A percentile compares a stretch with the other conserved stretches of the same genome.
phyloP scores from a whole-genome alignment of 2,888 invertebrate species.

The Cantharis rufa region DNA sequence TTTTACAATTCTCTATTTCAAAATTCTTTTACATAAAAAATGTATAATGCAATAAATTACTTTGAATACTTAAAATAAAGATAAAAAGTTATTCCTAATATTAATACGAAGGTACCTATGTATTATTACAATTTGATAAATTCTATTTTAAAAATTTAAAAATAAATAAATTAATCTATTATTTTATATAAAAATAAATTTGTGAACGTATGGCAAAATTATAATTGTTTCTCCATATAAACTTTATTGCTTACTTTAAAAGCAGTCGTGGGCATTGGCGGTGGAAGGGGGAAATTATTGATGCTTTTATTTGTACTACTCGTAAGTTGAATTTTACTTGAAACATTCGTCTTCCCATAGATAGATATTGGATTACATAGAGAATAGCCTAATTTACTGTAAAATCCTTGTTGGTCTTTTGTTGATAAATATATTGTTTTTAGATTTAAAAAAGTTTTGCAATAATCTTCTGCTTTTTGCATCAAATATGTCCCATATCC shows the following conservation, averaged over 20 bases:
- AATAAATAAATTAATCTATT: too few species aligned
- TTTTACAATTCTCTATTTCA: too few species aligned
- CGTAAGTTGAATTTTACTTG: not conserved
- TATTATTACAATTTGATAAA: too few species aligned
- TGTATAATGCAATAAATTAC: too few species aligned
- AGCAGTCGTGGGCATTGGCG: conserved; percentile 49
- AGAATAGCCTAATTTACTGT: conserved; percentile 72
- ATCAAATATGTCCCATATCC: conserved; percentile 78
- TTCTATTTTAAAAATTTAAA: too few species aligned
- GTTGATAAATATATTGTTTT: conserved; percentile 71
- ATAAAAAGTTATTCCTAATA: too few species aligned
- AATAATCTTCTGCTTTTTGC: conserved; percentile 75
- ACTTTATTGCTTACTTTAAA: conserved; percentile 36
- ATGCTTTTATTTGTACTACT: conserved; percentile 15
- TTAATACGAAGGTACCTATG: too few species aligned
- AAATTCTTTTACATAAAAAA: too few species aligned
- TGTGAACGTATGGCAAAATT: too few species aligned
- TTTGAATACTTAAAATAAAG: too few species aligned
- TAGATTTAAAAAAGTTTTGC: conserved; percentile 64
- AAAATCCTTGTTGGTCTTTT: conserved; percentile 75
- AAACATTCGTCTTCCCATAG: conserved; percentile 57
- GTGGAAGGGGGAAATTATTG: conserved; percentile 48
- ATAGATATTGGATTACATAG: conserved; percentile 72
- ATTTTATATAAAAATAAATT: too few species aligned
- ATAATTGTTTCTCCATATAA: conserved; percentile 7